phyloP scores from a whole-genome alignment of 2,113 vertebrate species.

The Cottus gobio region DNA sequence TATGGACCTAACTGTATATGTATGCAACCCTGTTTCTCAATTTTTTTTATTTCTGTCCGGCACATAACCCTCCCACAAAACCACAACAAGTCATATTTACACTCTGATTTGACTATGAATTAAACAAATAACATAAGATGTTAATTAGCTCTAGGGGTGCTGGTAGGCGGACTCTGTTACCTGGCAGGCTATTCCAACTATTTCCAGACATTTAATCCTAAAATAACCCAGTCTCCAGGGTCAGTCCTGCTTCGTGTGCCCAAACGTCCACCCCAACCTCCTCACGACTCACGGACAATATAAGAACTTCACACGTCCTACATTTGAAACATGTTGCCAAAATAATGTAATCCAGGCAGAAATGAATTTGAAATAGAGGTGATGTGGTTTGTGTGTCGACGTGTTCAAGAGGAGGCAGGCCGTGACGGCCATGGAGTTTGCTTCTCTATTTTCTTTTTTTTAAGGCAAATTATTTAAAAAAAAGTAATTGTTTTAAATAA shows the following conservation, averaged over 20 bases:
- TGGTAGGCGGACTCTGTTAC: slow-evolving; percentile 1
- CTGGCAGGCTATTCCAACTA: not conserved
- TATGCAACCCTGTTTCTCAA: not conserved
- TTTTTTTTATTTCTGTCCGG: not conserved
- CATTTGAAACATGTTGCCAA: not conserved
- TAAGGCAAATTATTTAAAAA: not conserved
- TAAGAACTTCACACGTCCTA: not conserved
- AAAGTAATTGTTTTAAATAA: not conserved
- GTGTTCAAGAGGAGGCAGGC: not conserved
- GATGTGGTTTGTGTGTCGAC: not conserved
- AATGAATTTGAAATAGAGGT: not conserved
- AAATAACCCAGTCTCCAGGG: slow-evolving; percentile 1
- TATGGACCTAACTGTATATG: no score
- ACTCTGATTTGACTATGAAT: not conserved
- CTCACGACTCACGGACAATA: not conserved
- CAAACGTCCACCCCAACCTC: not conserved
- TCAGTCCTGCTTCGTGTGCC: not conserved
- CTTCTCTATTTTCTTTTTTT: not conserved
- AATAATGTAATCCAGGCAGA: not conserved
- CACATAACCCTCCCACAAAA: not conserved
- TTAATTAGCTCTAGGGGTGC: slow-evolving; percentile 1
- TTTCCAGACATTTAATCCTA: slow-evolving; percentile 7
- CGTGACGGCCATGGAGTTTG: not conserved
- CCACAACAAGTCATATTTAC: not conserved
- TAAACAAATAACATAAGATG: not conserved